Evolutionary conservation across 2,113 vertebrate genomes (phyloP).

Genomic region (Struthio camelus): DNA sequence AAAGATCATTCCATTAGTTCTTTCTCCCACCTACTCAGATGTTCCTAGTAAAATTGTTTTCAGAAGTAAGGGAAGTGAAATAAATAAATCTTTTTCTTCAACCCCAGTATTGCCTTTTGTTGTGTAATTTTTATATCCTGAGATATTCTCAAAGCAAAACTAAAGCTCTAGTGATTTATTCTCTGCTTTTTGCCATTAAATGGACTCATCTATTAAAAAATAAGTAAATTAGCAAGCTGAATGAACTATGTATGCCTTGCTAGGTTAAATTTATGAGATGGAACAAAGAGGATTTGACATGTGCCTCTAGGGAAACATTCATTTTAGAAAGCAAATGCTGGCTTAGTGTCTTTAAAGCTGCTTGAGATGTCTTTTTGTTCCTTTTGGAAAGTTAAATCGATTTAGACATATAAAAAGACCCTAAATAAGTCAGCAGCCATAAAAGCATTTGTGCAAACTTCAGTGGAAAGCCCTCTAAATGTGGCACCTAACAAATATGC

Average conservation of each 20-base stretch:
- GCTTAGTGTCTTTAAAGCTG: constrained; percentile 28
- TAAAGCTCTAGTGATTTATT: not conserved
- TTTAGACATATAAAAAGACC: constrained; percentile 30
- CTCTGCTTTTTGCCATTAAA: constrained; percentile 3
- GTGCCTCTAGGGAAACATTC: constrained; percentile 17
- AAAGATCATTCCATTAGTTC: not conserved
- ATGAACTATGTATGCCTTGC: constrained; percentile 35
- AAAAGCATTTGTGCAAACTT: not conserved
- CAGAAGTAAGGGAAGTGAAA: not conserved
- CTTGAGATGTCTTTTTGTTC: constrained; percentile 32
- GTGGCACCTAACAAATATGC: not conserved
- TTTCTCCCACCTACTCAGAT: not conserved
- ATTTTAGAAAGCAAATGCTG: constrained; percentile 28
- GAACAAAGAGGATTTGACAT: constrained; percentile 53
- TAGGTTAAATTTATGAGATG: constrained; percentile 56
- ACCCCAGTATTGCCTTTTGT: not conserved
- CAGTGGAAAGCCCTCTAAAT: not conserved
- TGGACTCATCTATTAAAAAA: not conserved
- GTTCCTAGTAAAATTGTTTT: not conserved
- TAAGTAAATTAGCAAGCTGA: constrained; percentile 36
- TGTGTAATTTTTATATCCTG: not conserved
- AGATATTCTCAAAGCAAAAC: not conserved
- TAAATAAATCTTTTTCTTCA: not conserved
- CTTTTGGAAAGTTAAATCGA: constrained; percentile 17
- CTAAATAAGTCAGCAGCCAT: not conserved